Conservation (phyloP, 23 tunicate species). For the Ascidia mentula region DNA sequence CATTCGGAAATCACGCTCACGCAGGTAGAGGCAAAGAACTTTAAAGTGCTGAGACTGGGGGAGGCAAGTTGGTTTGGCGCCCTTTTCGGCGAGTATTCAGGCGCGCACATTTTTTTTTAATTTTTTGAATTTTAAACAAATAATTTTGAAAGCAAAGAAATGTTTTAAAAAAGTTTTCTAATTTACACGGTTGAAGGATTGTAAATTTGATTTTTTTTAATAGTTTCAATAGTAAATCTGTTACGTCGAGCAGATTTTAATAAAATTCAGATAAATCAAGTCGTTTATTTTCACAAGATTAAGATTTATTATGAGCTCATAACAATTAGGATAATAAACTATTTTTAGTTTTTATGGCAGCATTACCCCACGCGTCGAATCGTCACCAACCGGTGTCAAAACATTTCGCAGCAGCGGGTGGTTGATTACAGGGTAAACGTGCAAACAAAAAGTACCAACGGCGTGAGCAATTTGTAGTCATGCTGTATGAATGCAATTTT, state of each 20-base stretch:
- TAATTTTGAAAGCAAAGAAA: not conserved
- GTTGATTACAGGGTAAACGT: too few relatives aligned
- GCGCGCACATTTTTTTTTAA: not conserved
- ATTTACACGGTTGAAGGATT: not conserved
- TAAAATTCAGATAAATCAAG: not conserved
- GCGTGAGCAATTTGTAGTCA: not conserved
- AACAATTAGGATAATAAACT: not conserved
- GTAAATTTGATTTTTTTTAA: not conserved
- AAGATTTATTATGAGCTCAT: not conserved
- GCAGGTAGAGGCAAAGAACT: constrained; percentile 3
- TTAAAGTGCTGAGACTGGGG: too few relatives aligned
- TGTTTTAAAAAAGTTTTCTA: not conserved
- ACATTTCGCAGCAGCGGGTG: not conserved
- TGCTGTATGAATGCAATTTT: not conserved
- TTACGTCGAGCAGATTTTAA: not conserved
- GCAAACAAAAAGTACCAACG: not conserved
- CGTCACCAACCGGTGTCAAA: not conserved
- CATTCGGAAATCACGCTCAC: not conserved
- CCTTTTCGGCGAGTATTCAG: not conserved
- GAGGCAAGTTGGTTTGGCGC: not conserved
- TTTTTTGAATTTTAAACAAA: too few relatives aligned
- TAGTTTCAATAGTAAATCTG: not conserved
- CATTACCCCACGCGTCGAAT: not conserved
- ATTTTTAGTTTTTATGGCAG: not conserved
- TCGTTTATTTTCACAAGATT: not conserved